A percentile compares a stretch with the other conserved stretches of the same genome.
These are phyloP conservation scores for Phalacrocorax carbo DNA, from an alignment of 2,113 vertebrate genomes.

Conservation along the genomic window DNA sequence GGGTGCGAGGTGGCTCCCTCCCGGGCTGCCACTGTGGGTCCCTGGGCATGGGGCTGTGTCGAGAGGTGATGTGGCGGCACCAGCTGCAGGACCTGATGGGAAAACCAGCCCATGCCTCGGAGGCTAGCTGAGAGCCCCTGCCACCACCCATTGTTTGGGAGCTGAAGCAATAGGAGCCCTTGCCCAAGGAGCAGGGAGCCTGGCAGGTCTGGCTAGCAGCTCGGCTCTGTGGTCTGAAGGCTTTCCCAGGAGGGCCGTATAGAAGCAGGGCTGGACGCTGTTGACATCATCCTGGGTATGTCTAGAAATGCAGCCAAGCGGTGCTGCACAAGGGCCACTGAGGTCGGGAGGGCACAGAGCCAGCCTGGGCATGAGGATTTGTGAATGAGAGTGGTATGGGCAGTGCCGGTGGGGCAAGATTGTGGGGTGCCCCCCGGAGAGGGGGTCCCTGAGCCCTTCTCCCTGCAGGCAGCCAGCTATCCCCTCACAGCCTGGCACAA, in stretches of 20 bases:
- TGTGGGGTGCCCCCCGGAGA: background rate
- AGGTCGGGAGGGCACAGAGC: background rate
- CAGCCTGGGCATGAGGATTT: background rate
- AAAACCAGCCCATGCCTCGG: background rate
- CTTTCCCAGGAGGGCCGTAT: slow-evolving; percentile 6
- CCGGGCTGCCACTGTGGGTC: fast-evolving
- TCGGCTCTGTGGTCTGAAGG: background rate
- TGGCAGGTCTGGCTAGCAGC: background rate
- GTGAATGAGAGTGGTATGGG: background rate
- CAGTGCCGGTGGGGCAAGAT: fast-evolving
- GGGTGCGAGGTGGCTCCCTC: background rate
- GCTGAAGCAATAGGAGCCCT: slow-evolving; percentile 29
- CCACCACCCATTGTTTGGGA: slow-evolving; percentile 1
- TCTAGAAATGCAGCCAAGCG: background rate
- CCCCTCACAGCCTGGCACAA: background rate
- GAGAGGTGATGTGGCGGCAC: background rate
- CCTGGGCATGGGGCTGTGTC: fast-evolving
- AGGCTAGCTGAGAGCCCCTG: background rate
- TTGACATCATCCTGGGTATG: background rate
- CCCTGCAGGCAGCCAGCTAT: fast-evolving
- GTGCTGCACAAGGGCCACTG: background rate
- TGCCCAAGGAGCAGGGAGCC: background rate
- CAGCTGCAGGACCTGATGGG: background rate
- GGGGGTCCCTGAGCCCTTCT: background rate
- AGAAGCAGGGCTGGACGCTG: slow-evolving; percentile 28